Percentiles rank a stretch among this genome's conserved stretches.
Conservation (phyloP, 2,113 vertebrate species). For the Tragelaphus scriptus region DNA sequence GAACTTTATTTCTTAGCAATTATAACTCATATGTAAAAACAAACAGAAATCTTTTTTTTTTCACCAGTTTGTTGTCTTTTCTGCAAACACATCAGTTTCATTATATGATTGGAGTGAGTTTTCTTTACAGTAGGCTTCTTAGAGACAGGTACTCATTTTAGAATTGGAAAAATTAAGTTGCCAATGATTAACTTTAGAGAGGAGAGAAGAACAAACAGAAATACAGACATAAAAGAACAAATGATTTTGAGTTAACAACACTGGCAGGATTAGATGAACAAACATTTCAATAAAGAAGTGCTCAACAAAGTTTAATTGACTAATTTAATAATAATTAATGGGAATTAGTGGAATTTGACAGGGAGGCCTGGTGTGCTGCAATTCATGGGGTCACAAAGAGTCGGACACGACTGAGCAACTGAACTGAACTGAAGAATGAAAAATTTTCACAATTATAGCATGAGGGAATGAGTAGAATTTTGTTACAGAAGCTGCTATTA, state of each 20-base stretch:
- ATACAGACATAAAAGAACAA: neutral
- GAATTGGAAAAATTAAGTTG: neutral
- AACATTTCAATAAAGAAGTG: neutral
- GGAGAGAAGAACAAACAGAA: neutral
- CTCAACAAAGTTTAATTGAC: neutral
- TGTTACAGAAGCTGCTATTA: neutral
- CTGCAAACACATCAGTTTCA: neutral
- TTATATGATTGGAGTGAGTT: neutral
- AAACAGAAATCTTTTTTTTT: neutral
- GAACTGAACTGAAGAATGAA: neutral
- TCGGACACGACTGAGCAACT: no score
- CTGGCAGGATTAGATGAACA: neutral
- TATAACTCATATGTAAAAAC: neutral
- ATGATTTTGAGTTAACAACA: neutral
- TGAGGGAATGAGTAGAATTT: neutral
- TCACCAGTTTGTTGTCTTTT: neutral
- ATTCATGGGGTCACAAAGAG: no score
- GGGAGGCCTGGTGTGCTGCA: no score
- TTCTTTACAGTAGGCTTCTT: neutral
- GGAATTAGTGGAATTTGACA: neutral
- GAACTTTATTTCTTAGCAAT: conserved; percentile 14
- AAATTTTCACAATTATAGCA: neutral
- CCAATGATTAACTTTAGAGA: neutral
- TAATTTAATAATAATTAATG: conserved; percentile 29
- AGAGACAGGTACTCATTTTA: neutral